These are phyloP conservation scores for Sturnira hondurensis DNA, from an alignment of 2,113 vertebrate genomes.

Conservation along the genomic window DNA sequence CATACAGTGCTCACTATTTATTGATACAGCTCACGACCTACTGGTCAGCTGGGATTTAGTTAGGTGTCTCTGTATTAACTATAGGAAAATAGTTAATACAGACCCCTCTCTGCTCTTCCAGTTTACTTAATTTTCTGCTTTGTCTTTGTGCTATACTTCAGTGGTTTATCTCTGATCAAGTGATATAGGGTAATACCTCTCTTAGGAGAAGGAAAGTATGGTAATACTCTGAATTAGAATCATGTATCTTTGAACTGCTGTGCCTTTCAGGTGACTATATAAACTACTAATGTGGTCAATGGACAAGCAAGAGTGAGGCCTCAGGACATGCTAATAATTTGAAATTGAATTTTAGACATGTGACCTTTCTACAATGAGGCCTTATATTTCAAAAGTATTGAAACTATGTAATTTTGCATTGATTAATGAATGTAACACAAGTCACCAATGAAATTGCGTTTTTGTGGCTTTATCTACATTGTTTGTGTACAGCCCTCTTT, in stretches of 20 bases:
- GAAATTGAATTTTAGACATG: neutral
- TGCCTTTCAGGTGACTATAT: neutral
- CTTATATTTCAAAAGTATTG: neutral
- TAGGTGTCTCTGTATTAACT: neutral
- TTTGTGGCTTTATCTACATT: neutral
- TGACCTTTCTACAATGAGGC: neutral
- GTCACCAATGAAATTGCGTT: neutral
- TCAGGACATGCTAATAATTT: neutral
- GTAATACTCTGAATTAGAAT: neutral
- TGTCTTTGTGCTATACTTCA: neutral
- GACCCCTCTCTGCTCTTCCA: neutral
- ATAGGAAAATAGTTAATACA: too few relatives aligned
- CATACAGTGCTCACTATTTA: neutral
- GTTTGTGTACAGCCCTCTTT: neutral
- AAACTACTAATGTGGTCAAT: neutral
- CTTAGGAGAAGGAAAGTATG: neutral
- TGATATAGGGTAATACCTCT: neutral
- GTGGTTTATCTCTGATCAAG: neutral
- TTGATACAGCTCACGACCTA: neutral
- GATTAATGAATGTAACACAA: neutral
- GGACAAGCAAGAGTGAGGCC: neutral
- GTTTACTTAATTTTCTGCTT: neutral
- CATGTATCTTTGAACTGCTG: neutral
- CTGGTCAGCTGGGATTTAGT: neutral
- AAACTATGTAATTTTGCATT: neutral